A percentile compares a stretch with the other conserved stretches of the same genome.
Conservation (phyloP, 2,113 vertebrate species). For the Stictonetta naevosa region DNA sequence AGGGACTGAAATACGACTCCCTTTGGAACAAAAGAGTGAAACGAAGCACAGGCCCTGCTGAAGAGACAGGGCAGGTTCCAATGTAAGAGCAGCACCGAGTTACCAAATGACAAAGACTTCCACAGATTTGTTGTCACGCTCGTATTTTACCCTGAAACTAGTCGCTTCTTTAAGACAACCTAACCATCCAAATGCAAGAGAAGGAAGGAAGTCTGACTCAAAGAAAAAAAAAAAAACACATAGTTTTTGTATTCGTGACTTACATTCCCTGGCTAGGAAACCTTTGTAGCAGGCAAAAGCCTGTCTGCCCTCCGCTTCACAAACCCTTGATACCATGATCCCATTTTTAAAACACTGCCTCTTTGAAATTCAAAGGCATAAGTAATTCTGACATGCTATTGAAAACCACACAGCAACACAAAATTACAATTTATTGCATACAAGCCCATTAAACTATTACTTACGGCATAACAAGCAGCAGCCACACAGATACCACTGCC, state of each 20-base stretch:
- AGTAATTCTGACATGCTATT: neutral
- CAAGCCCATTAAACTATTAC: neutral
- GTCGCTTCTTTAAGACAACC: neutral
- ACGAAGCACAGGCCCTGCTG: neutral
- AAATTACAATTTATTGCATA: neutral
- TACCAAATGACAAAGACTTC: neutral
- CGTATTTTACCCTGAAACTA: neutral
- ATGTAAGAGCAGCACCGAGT: neutral
- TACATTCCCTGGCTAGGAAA: neutral
- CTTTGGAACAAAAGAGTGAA: neutral
- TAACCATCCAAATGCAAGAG: neutral
- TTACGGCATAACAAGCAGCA: neutral
- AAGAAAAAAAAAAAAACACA: neutral
- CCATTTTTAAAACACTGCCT: neutral
- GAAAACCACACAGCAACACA: neutral
- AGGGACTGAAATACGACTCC: neutral
- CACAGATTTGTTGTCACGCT: neutral
- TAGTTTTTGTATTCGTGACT: neutral
- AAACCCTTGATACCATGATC: neutral
- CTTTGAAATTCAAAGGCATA: neutral
- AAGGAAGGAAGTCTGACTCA: neutral
- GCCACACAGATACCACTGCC: neutral
- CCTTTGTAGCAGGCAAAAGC: neutral
- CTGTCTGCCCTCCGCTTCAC: neutral
- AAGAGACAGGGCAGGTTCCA: neutral